Evolutionary conservation across 2,888 invertebrate species (phyloP).

Genomic region (Apoderus coryli): DNA sequence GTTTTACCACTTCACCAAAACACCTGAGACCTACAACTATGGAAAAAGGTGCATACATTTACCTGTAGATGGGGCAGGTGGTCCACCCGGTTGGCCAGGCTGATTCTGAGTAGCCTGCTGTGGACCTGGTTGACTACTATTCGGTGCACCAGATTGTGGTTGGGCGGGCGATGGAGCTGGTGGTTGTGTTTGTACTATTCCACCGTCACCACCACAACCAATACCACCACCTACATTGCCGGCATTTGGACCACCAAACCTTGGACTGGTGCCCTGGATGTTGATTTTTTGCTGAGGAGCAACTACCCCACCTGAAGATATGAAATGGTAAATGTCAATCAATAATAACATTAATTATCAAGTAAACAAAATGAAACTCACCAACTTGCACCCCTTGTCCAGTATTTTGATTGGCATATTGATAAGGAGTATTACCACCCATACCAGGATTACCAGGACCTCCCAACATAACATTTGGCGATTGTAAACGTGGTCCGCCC

Average conservation of each 20-base stretch:
- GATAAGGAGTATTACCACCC: conserved; percentile 35
- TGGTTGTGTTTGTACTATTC: conserved; percentile 59
- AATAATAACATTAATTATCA: too few relatives aligned
- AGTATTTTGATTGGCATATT: conserved; percentile 42
- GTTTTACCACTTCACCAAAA: too few relatives aligned
- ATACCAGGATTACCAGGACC: conserved; percentile 40
- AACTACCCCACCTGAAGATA: conserved; percentile 35
- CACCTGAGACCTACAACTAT: too few relatives aligned
- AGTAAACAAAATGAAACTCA: conserved; percentile 22
- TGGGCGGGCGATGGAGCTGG: conserved; percentile 66
- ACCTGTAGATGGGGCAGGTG: conserved; percentile 33
- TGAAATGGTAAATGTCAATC: too few relatives aligned
- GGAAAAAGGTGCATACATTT: conserved; percentile 13
- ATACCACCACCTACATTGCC: conserved; percentile 32
- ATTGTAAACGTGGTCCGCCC: conserved; percentile 44
- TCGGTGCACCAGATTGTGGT: conserved; percentile 59
- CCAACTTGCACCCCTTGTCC: conserved; percentile 32
- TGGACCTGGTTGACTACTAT: conserved; percentile 41
- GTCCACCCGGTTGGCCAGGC: conserved; percentile 22
- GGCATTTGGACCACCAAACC: conserved; percentile 30
- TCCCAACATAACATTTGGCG: conserved; percentile 35
- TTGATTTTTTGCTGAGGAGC: conserved; percentile 37
- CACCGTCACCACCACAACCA: conserved; percentile 42
- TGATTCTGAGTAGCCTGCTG: conserved; percentile 35
- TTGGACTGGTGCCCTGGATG: conserved; percentile 20